phyloP scores from a whole-genome alignment of 2,113 vertebrate species.

The Salminus brasiliensis region DNA sequence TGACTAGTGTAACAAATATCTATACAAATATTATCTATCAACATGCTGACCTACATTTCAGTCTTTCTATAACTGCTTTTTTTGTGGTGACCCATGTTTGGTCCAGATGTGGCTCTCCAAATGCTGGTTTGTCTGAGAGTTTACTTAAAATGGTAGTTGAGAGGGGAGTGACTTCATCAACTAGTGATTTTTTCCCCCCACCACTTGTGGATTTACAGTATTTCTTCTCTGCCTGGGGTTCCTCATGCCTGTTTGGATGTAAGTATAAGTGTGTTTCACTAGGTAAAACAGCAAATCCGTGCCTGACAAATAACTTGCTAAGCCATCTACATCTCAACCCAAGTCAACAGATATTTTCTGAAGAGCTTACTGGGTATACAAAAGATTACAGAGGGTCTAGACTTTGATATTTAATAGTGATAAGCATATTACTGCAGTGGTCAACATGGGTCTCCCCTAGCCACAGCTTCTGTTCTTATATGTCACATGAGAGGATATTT shows the following conservation, averaged over 20 bases:
- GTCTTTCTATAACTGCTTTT: not conserved
- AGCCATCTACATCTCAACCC: too few relatives aligned
- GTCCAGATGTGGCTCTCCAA: not conserved
- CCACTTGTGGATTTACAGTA: conserved; percentile 17
- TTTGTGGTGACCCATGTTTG: not conserved
- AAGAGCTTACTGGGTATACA: too few relatives aligned
- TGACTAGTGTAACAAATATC: too few relatives aligned
- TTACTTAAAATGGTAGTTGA: conserved; percentile 56
- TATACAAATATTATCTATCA: not conserved
- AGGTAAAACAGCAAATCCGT: too few relatives aligned
- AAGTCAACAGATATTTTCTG: too few relatives aligned
- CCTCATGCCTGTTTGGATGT: conserved; percentile 3
- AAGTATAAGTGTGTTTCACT: conserved; percentile 54
- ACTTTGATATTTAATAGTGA: too few relatives aligned
- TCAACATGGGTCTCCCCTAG: too few relatives aligned
- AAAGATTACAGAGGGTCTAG: too few relatives aligned
- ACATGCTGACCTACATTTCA: not conserved
- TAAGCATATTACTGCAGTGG: too few relatives aligned
- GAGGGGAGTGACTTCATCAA: conserved; percentile 58
- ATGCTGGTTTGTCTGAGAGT: not conserved
- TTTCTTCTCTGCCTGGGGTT: conserved; percentile 33
- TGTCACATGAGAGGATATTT: too few relatives aligned
- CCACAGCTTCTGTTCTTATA: too few relatives aligned
- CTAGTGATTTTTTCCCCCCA: conserved; percentile 36
- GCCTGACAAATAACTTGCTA: too few relatives aligned